A percentile compares a stretch with the other conserved stretches of the same genome.
phyloP scores from a whole-genome alignment of 2,113 vertebrate species.

The Cyprinus carpio region DNA sequence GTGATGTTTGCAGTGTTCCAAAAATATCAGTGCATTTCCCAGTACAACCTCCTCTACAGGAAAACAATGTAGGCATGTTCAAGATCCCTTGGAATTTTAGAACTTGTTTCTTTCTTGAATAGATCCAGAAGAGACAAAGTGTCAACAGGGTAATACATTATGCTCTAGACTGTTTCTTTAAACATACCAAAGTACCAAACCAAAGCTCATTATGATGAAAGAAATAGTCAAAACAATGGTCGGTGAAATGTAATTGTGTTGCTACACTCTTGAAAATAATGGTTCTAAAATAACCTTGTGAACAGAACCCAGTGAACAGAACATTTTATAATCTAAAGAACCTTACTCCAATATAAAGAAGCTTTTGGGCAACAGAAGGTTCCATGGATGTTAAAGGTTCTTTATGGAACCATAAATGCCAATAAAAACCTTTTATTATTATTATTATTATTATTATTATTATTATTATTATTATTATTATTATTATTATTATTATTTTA shows the following conservation, averaged over 20 bases:
- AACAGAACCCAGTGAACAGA: too few species aligned
- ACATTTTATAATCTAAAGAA: too few species aligned
- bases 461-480: too few species aligned
- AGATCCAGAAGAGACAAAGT: background rate
- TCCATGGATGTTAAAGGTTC: too few species aligned
- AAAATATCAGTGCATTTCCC: slow-evolving; percentile 27
- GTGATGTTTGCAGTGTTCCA: background rate
- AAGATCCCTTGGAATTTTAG: background rate
- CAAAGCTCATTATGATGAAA: slow-evolving; percentile 6
- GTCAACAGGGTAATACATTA: background rate
- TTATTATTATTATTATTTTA: too few species aligned
- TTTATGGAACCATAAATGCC: too few species aligned
- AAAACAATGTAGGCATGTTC: background rate
- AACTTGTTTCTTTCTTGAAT: background rate
- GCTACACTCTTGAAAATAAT: too few species aligned
- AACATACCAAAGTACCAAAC: background rate
- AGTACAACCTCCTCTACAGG: background rate
- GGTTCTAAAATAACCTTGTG: too few species aligned
- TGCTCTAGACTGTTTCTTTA: background rate
- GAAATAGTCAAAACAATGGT: background rate
- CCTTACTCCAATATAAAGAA: too few species aligned
- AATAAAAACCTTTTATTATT: too few species aligned
- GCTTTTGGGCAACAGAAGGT: too few species aligned
- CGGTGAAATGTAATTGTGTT: background rate
- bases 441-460: too few species aligned